These are phyloP conservation scores for Drosophila prolongata DNA, from an alignment of 2,888 invertebrate species.

Conservation along the genomic window DNA sequence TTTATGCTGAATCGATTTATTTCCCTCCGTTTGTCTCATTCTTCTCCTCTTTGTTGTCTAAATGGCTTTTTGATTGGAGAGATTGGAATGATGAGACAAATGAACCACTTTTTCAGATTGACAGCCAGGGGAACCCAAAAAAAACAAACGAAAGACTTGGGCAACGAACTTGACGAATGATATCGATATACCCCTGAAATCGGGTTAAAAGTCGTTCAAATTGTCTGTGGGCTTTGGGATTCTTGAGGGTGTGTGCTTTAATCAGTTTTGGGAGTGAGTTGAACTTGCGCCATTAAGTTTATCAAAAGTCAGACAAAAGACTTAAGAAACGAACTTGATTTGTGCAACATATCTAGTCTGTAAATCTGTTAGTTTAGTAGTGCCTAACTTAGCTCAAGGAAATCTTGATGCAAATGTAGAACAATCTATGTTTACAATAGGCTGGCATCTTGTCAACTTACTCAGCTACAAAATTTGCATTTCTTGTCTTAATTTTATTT, in stretches of 20 bases:
- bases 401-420: not conserved
- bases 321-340: slow-evolving; percentile 64
- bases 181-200: slow-evolving; percentile 17
- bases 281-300: not conserved
- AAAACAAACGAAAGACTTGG: slow-evolving; percentile 66
- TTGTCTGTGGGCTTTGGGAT: not conserved
- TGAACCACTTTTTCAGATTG: slow-evolving; percentile 77
- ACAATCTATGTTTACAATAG: not conserved
- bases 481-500: not conserved
- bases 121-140: slow-evolving; percentile 49
- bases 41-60: slow-evolving; percentile 43
- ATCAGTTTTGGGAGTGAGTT: not conserved
- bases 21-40: slow-evolving; percentile 28
- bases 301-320: slow-evolving; percentile 52
- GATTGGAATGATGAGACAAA: slow-evolving; percentile 69
- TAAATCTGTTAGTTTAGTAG: slow-evolving; percentile 1
- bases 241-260: slow-evolving; percentile 4
- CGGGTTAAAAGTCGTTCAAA: slow-evolving; percentile 2
- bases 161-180: slow-evolving; percentile 66
- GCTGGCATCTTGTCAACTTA: too few relatives aligned
- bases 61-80: slow-evolving; percentile 80
- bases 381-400: not conserved
- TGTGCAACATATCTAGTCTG: not conserved
- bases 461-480: not conserved
- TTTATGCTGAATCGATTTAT: slow-evolving; percentile 62